Conservation (phyloP, 2,797 vertebrate genomes). For the Eulemur coronatus region DNA sequence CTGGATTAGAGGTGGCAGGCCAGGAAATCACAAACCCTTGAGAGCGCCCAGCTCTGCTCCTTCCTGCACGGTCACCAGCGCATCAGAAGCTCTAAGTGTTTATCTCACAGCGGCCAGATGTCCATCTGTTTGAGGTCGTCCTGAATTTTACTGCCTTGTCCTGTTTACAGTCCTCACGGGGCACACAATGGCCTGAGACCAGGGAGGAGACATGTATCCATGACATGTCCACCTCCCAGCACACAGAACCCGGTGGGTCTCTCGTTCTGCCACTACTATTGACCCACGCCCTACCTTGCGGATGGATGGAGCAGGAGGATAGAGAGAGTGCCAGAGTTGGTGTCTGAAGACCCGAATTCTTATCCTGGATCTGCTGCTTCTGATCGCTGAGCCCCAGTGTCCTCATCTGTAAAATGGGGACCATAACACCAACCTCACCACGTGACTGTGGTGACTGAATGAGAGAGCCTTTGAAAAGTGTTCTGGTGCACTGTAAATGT, state of each 20-base stretch:
- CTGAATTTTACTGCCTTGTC: conserved; percentile 58
- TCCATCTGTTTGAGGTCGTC: conserved; percentile 5
- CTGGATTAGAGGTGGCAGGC: neutral
- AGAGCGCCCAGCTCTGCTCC: neutral
- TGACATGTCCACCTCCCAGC: neutral
- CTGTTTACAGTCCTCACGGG: conserved; percentile 48
- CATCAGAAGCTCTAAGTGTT: conserved; percentile 35
- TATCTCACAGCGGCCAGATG: conserved; percentile 58
- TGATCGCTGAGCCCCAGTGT: neutral
- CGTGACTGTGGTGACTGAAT: neutral
- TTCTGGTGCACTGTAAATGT: neutral
- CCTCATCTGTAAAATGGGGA: neutral
- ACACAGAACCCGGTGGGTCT: neutral
- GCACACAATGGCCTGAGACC: neutral
- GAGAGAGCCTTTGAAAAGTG: neutral
- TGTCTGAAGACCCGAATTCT: neutral
- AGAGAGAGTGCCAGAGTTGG: neutral
- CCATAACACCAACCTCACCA: neutral
- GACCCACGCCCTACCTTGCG: neutral
- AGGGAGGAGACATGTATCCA: neutral
- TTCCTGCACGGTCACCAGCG: neutral
- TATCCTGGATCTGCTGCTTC: neutral
- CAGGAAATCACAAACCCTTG: conserved; percentile 39
- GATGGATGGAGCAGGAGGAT: neutral
- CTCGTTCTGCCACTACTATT: neutral